Percentiles rank a stretch among this genome's conserved stretches.
Conservation (phyloP, 2,797 vertebrate genomes). For the Loris lydekkerianus region DNA sequence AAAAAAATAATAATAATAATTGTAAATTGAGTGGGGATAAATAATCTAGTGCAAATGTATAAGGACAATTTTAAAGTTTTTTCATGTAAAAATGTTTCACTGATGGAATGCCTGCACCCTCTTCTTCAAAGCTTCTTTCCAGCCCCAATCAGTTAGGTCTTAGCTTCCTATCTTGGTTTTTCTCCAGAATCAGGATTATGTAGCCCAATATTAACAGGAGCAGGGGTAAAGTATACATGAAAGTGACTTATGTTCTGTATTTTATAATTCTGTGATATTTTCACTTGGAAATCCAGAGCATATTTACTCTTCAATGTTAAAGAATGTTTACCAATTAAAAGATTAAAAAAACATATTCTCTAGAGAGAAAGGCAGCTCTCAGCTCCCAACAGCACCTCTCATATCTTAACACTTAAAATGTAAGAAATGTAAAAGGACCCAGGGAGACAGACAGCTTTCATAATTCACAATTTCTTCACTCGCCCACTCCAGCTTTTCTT, state of each 20-base stretch:
- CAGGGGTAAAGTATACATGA: neutral
- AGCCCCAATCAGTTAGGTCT: neutral
- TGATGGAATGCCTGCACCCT: neutral
- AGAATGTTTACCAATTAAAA: constrained; percentile 29
- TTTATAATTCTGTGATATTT: neutral
- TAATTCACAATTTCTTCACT: constrained; percentile 49
- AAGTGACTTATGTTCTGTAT: neutral
- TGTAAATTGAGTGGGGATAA: too few relatives aligned
- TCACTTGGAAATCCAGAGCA: constrained; percentile 16
- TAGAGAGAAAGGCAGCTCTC: neutral
- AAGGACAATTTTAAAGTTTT: constrained; percentile 43
- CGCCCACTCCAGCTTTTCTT: neutral
- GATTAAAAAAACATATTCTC: constrained; percentile 41
- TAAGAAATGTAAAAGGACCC: neutral
- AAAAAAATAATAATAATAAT: too few relatives aligned
- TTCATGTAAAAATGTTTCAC: constrained; percentile 21
- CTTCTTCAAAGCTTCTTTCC: constrained; percentile 34
- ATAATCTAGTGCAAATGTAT: neutral
- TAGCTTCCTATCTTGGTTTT: neutral
- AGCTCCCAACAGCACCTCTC: neutral
- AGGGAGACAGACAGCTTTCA: neutral
- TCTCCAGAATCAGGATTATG: constrained; percentile 27
- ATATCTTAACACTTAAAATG: constrained; percentile 57
- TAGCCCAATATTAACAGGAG: neutral
- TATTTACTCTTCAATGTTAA: constrained; percentile 8